phyloP scores from a whole-genome alignment of 2,797 vertebrate genomes.

The Danio albolineatus region DNA sequence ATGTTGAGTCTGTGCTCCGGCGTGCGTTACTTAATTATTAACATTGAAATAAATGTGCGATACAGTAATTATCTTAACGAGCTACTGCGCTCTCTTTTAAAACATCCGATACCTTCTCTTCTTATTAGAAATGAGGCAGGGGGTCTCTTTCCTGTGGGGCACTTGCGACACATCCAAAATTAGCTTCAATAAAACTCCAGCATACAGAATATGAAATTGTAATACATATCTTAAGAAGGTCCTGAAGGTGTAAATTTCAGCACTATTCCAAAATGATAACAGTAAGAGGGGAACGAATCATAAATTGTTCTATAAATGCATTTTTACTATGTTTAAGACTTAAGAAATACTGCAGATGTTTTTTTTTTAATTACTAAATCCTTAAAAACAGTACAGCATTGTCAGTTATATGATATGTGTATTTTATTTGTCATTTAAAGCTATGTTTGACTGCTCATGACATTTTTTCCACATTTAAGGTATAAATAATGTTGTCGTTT shows the following conservation, averaged over 20 bases:
- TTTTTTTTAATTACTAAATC: no score
- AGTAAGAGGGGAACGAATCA: background rate
- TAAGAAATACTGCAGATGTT: background rate
- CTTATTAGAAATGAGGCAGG: constrained; percentile 69
- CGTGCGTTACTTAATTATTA: constrained; percentile 70
- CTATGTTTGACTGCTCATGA: no score
- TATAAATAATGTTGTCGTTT: no score
- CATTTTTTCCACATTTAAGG: no score
- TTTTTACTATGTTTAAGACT: no score
- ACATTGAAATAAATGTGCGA: constrained; percentile 76
- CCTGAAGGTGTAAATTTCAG: constrained; percentile 34
- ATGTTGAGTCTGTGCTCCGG: constrained; percentile 68
- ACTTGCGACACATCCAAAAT: constrained; percentile 40
- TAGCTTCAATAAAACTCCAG: constrained; percentile 35
- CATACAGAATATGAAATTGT: constrained; percentile 31
- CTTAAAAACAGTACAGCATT: no score
- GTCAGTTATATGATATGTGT: no score
- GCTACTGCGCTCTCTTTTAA: constrained; percentile 74
- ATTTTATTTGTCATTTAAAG: no score
- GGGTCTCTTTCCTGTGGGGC: constrained; percentile 66
- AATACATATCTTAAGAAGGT: constrained; percentile 29
- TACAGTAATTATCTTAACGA: constrained; percentile 82
- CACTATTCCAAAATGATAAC: constrained; percentile 13
- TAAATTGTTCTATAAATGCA: no score
- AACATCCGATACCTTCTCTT: constrained; percentile 73